Base-by-base conservation (phyloP, 1,140 invertebrate species). In the Spodoptera litura region DNA sequence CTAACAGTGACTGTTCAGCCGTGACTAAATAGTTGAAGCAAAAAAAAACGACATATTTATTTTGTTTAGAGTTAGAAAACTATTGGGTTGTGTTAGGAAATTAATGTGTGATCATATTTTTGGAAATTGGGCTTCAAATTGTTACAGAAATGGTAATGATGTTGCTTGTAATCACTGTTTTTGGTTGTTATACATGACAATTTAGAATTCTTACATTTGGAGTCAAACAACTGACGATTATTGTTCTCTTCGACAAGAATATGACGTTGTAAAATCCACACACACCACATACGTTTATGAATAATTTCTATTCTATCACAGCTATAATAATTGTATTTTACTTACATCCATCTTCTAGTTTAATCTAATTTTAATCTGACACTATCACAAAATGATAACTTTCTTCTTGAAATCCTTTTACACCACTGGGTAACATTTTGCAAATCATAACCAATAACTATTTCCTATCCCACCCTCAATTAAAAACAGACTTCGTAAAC, bases 31-130 rank as follows among this genome's bases (percentile, higher is more conserved):
- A 38, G 5, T n/a, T 2, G 35, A 53, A 12, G 13, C 35, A 53
- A 75, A 64, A 75, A 61, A 74, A 31, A 27, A 44, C 38, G 8
- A 27, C 38, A 49, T 61, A 35, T 44, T 38, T 74, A 61, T 74
- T 61, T 74, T 44, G 52, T 71, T 72, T 20, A 35, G 44, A 49
- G 4, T 53, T 68, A 52, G 64, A 9, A 52, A 70, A 15, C 38
- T 44, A 44, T 6, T 44, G 38, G 38, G 38, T 44, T 44, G 1
- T 0, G 38, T 6, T 44, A 4, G 38, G 38, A 44, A 9, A 44
- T 44, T 44, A 44, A 44, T 44, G 38, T 44, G 38, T 44, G 38
- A 44, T 44, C 38, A 44, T 44, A 44, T 44, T 44, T 44, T 6
- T 5, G 38, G 6, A 44, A 10, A 44, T 44, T 44, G 5, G 38